phyloP scores from a whole-genome alignment of 1,140 invertebrate species.

The Atopsyche davidsoni region DNA sequence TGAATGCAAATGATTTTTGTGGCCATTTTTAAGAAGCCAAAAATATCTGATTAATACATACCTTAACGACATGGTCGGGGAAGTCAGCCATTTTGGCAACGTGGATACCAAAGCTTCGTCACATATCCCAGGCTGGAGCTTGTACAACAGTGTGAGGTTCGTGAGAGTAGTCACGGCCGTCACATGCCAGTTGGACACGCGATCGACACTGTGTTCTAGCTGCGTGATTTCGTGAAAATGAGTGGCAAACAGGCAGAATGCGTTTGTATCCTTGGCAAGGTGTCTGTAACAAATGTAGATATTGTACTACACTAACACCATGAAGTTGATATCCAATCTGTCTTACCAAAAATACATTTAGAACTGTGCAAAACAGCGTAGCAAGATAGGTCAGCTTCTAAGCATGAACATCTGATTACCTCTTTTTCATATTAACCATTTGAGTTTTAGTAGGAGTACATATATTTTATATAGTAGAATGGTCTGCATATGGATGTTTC shows the following conservation, averaged over 20 bases:
- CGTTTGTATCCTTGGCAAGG: constrained; percentile 75
- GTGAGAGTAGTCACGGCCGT: constrained; percentile 68
- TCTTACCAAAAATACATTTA: too few relatives aligned
- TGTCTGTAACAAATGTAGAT: constrained; percentile 56
- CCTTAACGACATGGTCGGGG: constrained; percentile 67
- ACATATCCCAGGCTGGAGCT: constrained; percentile 76
- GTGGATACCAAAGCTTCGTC: constrained; percentile 95
- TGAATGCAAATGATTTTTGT: too few relatives aligned
- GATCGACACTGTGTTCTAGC: constrained; percentile 64
- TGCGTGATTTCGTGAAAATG: constrained; percentile 95
- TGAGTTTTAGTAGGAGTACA: too few relatives aligned
- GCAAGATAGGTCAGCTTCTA: constrained; percentile 6
- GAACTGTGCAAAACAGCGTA: too few relatives aligned
- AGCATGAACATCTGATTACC: too few relatives aligned
- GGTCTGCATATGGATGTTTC: too few relatives aligned
- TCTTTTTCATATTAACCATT: too few relatives aligned
- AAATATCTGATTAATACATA: constrained; percentile 32
- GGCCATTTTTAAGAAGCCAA: too few relatives aligned
- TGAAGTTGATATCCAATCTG: too few relatives aligned
- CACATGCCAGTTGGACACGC: constrained; percentile 81
- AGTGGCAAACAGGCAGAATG: constrained; percentile 92
- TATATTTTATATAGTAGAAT: too few relatives aligned
- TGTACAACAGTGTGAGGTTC: constrained; percentile 80
- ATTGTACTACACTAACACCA: constrained; percentile 20
- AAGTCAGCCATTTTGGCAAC: constrained; percentile 88